phyloP scores from a whole-genome alignment of 2,797 vertebrate genomes.

The Hirundo rustica region DNA sequence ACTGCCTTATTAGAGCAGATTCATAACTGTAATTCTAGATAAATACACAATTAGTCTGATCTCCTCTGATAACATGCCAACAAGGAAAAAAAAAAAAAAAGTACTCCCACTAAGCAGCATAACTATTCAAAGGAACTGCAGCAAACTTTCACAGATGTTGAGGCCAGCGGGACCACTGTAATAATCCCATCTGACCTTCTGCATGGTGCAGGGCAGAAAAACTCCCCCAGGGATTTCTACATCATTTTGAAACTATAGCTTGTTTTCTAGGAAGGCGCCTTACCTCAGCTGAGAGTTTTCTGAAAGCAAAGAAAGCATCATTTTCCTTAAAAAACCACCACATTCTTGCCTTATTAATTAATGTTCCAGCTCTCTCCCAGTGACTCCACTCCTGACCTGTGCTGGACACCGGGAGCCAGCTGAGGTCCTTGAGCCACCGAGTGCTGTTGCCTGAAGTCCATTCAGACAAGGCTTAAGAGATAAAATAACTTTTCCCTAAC shows the following conservation, averaged over 20 bases:
- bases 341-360: accelerated
- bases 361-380: neutral
- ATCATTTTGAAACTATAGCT: neutral
- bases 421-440: neutral
- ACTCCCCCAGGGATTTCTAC: neutral
- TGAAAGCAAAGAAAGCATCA: neutral
- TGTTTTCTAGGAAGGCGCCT: neutral
- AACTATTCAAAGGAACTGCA: constrained; percentile 5
- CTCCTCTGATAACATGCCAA: constrained; percentile 36
- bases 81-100: neutral
- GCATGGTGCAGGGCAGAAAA: neutral
- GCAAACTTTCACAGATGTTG: constrained; percentile 9
- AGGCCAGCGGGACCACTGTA: neutral
- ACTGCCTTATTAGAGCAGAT: constrained; percentile 56
- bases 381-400: neutral
- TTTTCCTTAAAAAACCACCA: neutral
- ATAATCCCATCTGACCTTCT: neutral
- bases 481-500: neutral
- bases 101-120: neutral
- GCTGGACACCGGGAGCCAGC: neutral
- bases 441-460: neutral
- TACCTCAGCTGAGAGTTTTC: neutral
- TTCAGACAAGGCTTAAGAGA: neutral
- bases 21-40: constrained; percentile 57
- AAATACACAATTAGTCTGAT: constrained; percentile 49